Evolutionary conservation across 2,888 invertebrate genomes (phyloP), one percentile per base, ranked within the genome.

Genomic region (Ypsolopha sequella): DNA sequence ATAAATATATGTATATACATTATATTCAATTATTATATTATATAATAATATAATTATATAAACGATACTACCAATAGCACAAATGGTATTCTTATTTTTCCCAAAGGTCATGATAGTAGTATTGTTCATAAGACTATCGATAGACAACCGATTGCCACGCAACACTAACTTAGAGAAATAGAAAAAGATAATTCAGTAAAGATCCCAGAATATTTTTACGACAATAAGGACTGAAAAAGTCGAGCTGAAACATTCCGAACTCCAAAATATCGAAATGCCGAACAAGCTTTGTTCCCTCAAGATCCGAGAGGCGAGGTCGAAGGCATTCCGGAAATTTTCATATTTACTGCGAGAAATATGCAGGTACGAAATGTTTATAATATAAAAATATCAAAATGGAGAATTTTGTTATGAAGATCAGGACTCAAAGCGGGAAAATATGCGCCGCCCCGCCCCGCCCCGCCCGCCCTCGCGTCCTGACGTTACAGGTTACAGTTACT

Each of bases 331-430:
- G 77, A 81, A 78, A 87, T 87, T 86, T 87, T 87, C 87, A 87
- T 87, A 87, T 87, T 86, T 87, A 87, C 82, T 78, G 82, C 76
- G 76, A 80, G 76, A 87, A 87, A 86, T 87, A 87, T 87, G 87
- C 87, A 87, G 87, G 87, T 87, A 87, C 76, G 75, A 76, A 79
- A 80, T 76, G 79, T 81, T 85, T 76, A 85, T 74, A 80, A 84
- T 86, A 87, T 85, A 86, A 86, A 62, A 64, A 86, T 86, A 87
- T 87, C 84, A 87, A 86, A 86, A 86, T 76, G 81, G 80, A 80
- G 87, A 87, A 87, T 85, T 87, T 84, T 77, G 81, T 81, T 87
- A 87, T 87, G 86, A 87, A 87, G 85, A 85, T 81, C 80, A 73
- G 68, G 68, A 70, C 70, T 67, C 67, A 73, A 81, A 80, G 81